Base-by-base conservation (phyloP, 2,113 vertebrate species). In the Pithys albifrons region DNA sequence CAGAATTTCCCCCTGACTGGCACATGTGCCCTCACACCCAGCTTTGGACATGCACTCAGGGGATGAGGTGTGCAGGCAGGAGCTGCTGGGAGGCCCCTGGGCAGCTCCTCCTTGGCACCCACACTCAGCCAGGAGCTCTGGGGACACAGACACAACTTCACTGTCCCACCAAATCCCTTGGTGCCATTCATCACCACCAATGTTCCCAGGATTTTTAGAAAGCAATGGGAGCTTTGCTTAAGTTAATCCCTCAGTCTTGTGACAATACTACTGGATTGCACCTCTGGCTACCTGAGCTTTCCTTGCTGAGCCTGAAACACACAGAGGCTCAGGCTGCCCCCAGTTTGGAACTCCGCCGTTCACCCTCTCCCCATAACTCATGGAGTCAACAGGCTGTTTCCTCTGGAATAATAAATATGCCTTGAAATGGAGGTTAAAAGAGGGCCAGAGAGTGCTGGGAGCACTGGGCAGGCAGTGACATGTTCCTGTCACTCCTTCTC, bases 361-460 rank as follows among this genome's bases (percentile, higher is more conserved):
- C 69, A 58, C 27, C 46, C 29, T 67, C 57, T 90, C 75, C 66
- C 46, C 59, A 24, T 84, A 88, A 86, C 43, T 92, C 58, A 64
- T 0, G 2, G 12, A 91, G 73, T 75, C 92, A 87, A 45, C 9
- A 5, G 66, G 78, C 91, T 93, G 91, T 89, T 95, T 97, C 96
- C 93, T 94, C 87, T 3, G 1, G 37, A 92, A 81, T 84, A 95
- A 88, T 48, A 91, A 95, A 91, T 88, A 83, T 33, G 33, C 66
- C 86, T 93, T 88, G 89, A 85, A 96, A 85, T 1, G 5, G 78
- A 90, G 93, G 85, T 97, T 82, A 95, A 96, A 93, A 69, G 1
- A 66, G 74, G 93, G 91, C 91, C 89, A 95, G 78, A 31, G 85
- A 66, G 88, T 1, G 20, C 96, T 94, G 75, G 71, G 71, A 91